phyloP scores from a whole-genome alignment of 2,888 invertebrate genomes.

The Brachycybe producta region DNA sequence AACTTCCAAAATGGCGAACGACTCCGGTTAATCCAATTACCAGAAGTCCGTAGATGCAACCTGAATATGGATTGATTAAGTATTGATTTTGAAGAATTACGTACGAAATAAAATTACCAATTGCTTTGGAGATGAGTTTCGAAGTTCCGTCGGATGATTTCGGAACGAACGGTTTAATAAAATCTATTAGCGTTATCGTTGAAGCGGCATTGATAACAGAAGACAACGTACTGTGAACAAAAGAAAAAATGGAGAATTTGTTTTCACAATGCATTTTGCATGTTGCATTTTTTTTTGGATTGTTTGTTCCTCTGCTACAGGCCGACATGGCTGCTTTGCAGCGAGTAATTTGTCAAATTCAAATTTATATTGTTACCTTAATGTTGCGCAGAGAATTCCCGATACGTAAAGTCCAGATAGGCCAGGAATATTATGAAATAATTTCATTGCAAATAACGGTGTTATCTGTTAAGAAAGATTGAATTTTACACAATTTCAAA shows the following conservation, averaged over 20 bases:
- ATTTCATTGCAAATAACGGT: slow-evolving; percentile 10
- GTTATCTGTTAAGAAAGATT: too few species aligned
- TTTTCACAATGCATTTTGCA: neutral
- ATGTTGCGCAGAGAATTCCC: slow-evolving; percentile 7
- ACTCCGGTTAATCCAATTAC: slow-evolving; percentile 8
- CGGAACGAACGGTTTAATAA: neutral
- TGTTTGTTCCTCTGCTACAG: neutral
- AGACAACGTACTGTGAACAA: slow-evolving; percentile 6
- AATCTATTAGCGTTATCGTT: slow-evolving; percentile 7
- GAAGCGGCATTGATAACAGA: slow-evolving; percentile 11
- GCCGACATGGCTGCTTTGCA: neutral
- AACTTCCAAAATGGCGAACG: slow-evolving; percentile 7
- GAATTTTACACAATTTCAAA: too few species aligned
- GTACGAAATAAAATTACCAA: neutral
- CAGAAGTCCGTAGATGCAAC: slow-evolving; percentile 8
- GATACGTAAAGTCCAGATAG: slow-evolving; percentile 6
- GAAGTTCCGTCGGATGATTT: slow-evolving; percentile 2
- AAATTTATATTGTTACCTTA: slow-evolving; percentile 3
- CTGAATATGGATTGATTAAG: too few species aligned
- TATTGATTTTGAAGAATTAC: too few species aligned
- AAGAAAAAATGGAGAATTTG: neutral
- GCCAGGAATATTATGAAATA: slow-evolving; percentile 5
- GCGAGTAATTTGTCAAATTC: too few species aligned
- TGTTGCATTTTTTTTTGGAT: neutral
- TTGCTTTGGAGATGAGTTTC: neutral